A percentile compares a stretch with the other conserved stretches of the same genome.
Conservation (phyloP, 2,113 vertebrate genomes). For the Nycticryphes semicollaris region DNA sequence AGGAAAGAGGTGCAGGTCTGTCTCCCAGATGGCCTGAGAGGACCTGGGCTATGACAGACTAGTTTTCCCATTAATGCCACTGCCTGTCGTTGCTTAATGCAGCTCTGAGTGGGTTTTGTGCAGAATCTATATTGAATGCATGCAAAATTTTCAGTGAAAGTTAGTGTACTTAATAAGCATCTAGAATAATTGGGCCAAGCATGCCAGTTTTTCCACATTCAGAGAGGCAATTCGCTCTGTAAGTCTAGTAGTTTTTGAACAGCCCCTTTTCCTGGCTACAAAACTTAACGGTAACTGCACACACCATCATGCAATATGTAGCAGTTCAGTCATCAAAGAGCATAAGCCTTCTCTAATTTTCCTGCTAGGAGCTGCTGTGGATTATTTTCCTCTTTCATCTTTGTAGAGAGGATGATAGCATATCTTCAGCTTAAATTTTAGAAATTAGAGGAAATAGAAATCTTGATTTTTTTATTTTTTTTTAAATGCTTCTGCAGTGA, state of each 20-base stretch:
- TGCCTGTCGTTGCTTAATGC: neutral
- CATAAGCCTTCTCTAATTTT: slow-evolving; percentile 2
- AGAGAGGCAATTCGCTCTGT: neutral
- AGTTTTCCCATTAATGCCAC: neutral
- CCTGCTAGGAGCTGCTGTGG: neutral
- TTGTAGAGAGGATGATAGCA: neutral
- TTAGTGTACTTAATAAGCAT: neutral
- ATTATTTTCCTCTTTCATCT: neutral
- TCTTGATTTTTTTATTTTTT: neutral
- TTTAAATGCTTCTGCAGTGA: neutral
- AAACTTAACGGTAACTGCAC: neutral
- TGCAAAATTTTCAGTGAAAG: neutral
- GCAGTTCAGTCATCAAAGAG: neutral
- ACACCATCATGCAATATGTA: neutral
- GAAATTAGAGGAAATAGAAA: neutral
- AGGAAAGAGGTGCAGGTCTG: neutral
- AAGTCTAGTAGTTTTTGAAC: neutral
- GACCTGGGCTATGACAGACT: neutral
- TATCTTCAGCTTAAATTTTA: neutral
- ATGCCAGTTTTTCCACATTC: neutral
- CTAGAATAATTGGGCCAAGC: neutral
- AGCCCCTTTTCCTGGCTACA: neutral
- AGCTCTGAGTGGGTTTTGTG: neutral
- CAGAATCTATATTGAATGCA: neutral
- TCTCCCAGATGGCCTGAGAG: neutral